Base-by-base conservation (phyloP, 2,888 invertebrate species). In the Harmothoe impar region DNA sequence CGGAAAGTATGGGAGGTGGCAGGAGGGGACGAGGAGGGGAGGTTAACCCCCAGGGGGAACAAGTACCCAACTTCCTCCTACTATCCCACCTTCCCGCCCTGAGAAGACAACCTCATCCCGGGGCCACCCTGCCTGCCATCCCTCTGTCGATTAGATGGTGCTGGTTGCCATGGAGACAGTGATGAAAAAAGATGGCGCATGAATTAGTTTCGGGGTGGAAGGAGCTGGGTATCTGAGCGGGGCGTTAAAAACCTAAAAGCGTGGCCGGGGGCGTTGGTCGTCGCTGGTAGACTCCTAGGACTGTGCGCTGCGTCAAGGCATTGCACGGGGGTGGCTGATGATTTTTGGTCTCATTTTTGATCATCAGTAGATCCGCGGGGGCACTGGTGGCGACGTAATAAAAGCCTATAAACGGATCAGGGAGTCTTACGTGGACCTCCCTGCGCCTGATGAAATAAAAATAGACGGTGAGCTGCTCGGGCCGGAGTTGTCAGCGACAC, bases 391-490 rank as follows among this genome's bases (percentile, higher is more conserved):
- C 81, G 35, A 35, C 81, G 81, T 81, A 81, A 81, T 81, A 25
- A 81, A 81, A 81, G 81, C 81, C 81, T 25, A 35, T 81, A 81
- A 81, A 81, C 81, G 43, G 81, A 81, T 81, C 35, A 81, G 35
- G n/a, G 81, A 17, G 81, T 35, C 81, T 33, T 81, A 33, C 81
- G 81, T 81, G 81, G 81, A 81, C 35, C 81, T 20, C 5, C 33
- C 35, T 12, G 23, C 35, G 35, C 81, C 25, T 81, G 35, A 81
- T 81, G 33, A 81, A 43, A 81, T 81, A 81, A 81, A 81, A 81
- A 81, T 81, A 81, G 81, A 81, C 43, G 33, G 43, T 81, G 81
- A 81, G 81, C 35, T 35, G 43, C 81, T 81, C 81, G 15, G 15
- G 81, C 12, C 81, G 0, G 43, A 43, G 35, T 43, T 81, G 81